Evolutionary conservation across 2,113 vertebrate species (phyloP).

Genomic region (Actenoides hombroni): DNA sequence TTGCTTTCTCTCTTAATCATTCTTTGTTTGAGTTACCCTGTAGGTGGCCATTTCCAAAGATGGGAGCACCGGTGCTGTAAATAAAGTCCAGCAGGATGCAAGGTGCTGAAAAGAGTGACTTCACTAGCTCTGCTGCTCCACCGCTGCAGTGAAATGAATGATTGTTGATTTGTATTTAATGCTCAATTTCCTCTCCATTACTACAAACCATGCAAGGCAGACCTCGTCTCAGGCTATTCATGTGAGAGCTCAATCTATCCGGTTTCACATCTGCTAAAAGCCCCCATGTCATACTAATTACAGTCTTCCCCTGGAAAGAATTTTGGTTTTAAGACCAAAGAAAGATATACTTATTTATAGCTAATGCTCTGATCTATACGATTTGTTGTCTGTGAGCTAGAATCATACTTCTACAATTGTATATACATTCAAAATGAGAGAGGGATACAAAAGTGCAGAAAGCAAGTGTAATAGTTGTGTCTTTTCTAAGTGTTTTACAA

Average conservation of each 20-base stretch:
- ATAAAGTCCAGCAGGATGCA: slow-evolving; percentile 62
- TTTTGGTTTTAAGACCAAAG: slow-evolving; percentile 35
- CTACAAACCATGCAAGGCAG: slow-evolving; percentile 63
- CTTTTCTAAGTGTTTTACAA: neutral
- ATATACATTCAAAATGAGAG: neutral
- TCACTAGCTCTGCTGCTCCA: slow-evolving; percentile 38
- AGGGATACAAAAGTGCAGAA: neutral
- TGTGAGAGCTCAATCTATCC: slow-evolving; percentile 64
- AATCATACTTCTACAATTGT: neutral
- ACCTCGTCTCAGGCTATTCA: slow-evolving; percentile 62
- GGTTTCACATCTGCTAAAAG: slow-evolving; percentile 71
- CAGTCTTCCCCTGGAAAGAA: slow-evolving; percentile 59
- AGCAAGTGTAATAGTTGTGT: neutral
- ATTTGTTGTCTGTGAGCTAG: neutral
- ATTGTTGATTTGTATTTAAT: slow-evolving; percentile 80
- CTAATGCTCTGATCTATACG: neutral
- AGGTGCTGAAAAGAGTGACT: slow-evolving; percentile 74
- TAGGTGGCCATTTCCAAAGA: slow-evolving; percentile 49
- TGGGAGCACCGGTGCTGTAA: slow-evolving; percentile 32
- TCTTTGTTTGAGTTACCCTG: slow-evolving; percentile 50
- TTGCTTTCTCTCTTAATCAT: slow-evolving; percentile 55
- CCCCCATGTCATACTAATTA: slow-evolving; percentile 66
- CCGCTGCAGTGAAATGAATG: slow-evolving; percentile 68
- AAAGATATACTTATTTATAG: neutral
- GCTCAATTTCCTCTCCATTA: slow-evolving; percentile 79